Conservation (phyloP, 1,140 invertebrate species). For the Trypoxylus dichotomus region DNA sequence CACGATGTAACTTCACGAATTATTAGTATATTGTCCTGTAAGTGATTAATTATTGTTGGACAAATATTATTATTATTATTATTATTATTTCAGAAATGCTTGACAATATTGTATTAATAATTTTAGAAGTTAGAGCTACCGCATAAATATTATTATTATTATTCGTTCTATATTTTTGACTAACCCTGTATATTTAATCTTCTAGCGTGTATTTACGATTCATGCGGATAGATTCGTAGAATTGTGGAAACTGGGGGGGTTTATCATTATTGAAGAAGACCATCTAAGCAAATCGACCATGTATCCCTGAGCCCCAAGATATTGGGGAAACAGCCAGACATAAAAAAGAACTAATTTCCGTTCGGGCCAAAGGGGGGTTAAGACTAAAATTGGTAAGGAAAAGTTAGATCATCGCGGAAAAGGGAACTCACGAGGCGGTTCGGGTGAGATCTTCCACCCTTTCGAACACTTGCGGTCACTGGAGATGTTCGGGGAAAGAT, state of each 20-base stretch:
- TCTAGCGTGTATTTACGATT: neutral
- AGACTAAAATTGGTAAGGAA: conserved; percentile 37
- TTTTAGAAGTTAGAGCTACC: no score
- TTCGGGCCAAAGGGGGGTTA: conserved; percentile 36
- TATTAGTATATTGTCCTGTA: no score
- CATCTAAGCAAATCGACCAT: conserved; percentile 42
- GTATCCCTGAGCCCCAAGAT: conserved; percentile 37
- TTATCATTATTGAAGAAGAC: conserved; percentile 4
- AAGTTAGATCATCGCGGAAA: conserved; percentile 28
- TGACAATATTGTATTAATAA: no score
- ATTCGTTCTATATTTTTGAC: no score
- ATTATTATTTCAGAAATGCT: no score
- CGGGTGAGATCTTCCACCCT: conserved; percentile 34
- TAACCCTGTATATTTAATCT: no score
- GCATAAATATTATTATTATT: no score
- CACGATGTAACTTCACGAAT: no score
- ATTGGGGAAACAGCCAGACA: conserved; percentile 40
- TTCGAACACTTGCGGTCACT: conserved; percentile 39
- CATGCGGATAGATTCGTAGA: neutral
- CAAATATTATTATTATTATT: no score
- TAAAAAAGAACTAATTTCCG: conserved; percentile 45
- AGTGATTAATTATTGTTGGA: no score
- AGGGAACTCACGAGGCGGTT: neutral
- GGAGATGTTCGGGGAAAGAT: conserved; percentile 37
- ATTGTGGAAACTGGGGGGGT: neutral